Conservation (phyloP, 2,888 invertebrate genomes). For the Nycteola revayana region DNA sequence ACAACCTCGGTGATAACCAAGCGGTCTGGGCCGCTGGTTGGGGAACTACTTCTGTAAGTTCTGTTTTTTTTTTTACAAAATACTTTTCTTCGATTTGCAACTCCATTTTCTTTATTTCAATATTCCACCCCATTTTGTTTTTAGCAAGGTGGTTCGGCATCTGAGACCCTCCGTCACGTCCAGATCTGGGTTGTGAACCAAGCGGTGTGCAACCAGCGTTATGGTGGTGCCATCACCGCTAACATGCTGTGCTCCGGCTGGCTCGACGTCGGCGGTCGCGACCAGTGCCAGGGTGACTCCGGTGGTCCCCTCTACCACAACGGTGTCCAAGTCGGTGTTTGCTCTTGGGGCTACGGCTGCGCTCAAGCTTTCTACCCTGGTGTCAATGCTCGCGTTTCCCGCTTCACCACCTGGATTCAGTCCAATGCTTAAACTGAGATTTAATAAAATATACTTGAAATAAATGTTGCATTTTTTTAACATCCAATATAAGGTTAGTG, state of each 20-base stretch:
- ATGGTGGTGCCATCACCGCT: slow-evolving; percentile 31
- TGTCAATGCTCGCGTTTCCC: slow-evolving; percentile 45
- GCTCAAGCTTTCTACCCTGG: slow-evolving; percentile 43
- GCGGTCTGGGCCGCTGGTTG: slow-evolving; percentile 56
- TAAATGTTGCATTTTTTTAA: no score
- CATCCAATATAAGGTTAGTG: no score
- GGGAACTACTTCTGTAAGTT: slow-evolving; percentile 49
- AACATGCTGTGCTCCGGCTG: slow-evolving; percentile 41
- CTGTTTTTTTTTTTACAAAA: no score
- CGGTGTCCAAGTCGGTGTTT: slow-evolving; percentile 45
- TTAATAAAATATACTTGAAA: no score
- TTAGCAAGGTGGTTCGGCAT: slow-evolving; percentile 35
- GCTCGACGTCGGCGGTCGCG: slow-evolving; percentile 52
- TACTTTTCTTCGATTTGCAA: no score
- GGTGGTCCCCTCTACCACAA: slow-evolving; percentile 55
- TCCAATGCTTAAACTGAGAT: slow-evolving; percentile 36
- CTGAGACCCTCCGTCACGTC: slow-evolving; percentile 47
- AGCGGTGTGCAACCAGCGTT: slow-evolving; percentile 34
- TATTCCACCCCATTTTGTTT: slow-evolving; percentile 7
- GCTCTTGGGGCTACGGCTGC: slow-evolving; percentile 46
- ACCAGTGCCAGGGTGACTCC: slow-evolving; percentile 60
- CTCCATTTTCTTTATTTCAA: no score
- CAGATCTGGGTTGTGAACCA: slow-evolving; percentile 46
- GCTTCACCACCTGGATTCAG: slow-evolving; percentile 43
- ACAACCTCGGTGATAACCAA: slow-evolving; percentile 43